phyloP scores from a whole-genome alignment of 2,888 invertebrate genomes.

The Dione vanillae region DNA sequence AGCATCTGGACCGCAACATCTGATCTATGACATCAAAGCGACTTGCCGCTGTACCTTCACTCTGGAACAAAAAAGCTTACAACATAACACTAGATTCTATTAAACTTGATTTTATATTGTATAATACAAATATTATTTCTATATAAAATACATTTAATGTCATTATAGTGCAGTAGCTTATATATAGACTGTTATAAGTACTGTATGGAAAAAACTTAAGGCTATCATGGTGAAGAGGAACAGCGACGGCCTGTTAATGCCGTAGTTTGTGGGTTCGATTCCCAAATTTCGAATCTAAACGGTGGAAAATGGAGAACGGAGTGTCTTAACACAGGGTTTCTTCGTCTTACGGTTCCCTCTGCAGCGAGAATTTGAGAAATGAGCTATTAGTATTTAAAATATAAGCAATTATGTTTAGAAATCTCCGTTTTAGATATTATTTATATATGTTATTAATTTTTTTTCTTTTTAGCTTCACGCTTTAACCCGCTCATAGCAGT shows the following conservation, averaged over 20 bases:
- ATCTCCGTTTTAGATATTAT: too few relatives aligned
- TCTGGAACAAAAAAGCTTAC: slow-evolving; percentile 61
- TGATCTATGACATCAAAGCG: slow-evolving; percentile 57
- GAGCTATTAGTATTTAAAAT: too few relatives aligned
- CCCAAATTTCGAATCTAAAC: too few relatives aligned
- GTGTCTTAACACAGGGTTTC: neutral
- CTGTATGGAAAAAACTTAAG: too few relatives aligned
- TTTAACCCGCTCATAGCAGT: too few relatives aligned
- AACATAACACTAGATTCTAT: slow-evolving; percentile 49
- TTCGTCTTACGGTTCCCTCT: too few relatives aligned
- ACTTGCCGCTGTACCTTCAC: slow-evolving; percentile 58
- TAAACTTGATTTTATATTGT: slow-evolving; percentile 42
- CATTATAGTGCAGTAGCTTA: neutral
- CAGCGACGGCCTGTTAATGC: neutral
- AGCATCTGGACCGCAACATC: slow-evolving; percentile 31
- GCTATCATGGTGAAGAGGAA: neutral
- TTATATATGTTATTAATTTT: too few relatives aligned
- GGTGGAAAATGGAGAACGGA: neutral
- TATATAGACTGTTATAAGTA: too few relatives aligned
- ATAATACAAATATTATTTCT: neutral
- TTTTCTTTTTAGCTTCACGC: too few relatives aligned
- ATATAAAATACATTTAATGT: neutral
- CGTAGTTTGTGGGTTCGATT: neutral
- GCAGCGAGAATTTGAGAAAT: too few relatives aligned
- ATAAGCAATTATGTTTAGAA: too few relatives aligned